Evolutionary conservation across 1,140 invertebrate species (phyloP).

Genomic region (Delia radicum): DNA sequence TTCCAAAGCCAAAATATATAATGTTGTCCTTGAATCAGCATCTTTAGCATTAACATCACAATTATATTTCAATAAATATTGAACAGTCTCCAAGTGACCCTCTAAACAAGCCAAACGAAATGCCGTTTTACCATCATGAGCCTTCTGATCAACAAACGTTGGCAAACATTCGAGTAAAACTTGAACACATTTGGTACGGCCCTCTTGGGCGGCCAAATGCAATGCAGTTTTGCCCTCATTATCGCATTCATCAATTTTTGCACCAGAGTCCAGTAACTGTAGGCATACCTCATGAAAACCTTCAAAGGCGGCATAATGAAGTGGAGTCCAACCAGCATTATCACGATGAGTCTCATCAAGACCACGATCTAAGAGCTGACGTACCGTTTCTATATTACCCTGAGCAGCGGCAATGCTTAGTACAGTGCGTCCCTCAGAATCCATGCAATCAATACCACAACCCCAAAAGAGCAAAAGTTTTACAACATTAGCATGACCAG

Average conservation of each 20-base stretch:
- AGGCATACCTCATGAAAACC: conserved; percentile 86
- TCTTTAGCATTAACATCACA: conserved; percentile 90
- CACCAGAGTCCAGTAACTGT: conserved; percentile 85
- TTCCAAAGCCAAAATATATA: conserved; percentile 90
- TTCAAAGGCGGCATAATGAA: conserved; percentile 92
- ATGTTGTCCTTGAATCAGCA: conserved; percentile 86
- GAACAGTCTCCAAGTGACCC: conserved; percentile 79
- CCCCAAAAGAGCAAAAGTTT: conserved; percentile 83
- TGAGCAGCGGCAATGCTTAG: conserved; percentile 84
- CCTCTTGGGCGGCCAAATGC: conserved; percentile 86
- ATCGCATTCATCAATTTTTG: conserved; percentile 86
- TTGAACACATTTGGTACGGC: conserved; percentile 59
- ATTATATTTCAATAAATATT: conserved; percentile 70
- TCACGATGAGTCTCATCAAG: conserved; percentile 89
- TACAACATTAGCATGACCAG: conserved; percentile 81
- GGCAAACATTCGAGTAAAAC: conserved; percentile 49
- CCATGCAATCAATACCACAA: conserved; percentile 85
- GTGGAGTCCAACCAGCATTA: conserved; percentile 90
- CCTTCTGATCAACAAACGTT: conserved; percentile 75
- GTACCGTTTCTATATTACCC: conserved; percentile 81
- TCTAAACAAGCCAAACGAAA: conserved; percentile 65
- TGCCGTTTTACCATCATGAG: conserved; percentile 92
- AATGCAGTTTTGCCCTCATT: conserved; percentile 92
- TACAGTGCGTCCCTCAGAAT: conserved; percentile 87
- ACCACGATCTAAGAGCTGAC: conserved; percentile 83